phyloP scores from a whole-genome alignment of 1,140 invertebrate genomes.

The Drosophila takahashii region DNA sequence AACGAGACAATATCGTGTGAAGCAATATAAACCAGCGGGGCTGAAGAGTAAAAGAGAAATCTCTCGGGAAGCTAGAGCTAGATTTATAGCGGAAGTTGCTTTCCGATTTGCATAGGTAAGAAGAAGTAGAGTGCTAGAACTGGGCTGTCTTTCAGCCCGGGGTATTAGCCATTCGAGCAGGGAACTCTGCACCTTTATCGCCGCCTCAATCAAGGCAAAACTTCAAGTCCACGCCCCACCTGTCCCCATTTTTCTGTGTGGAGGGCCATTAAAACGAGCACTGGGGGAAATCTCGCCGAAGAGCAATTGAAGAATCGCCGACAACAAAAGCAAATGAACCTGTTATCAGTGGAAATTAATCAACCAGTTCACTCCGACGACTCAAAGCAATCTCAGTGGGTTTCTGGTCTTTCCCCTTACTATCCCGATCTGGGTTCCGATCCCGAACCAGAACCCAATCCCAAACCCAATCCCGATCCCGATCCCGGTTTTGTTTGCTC shows the following conservation, averaged over 20 bases:
- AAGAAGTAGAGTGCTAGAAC: not conserved
- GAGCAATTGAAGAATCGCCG: slow-evolving; percentile 77
- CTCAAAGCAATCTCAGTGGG: slow-evolving; percentile 30
- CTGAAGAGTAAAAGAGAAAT: slow-evolving; percentile 6
- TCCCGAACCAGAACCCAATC: slow-evolving; percentile 20
- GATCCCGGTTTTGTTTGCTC: slow-evolving; percentile 65
- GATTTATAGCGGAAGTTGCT: slow-evolving; percentile 52
- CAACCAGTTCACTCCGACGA: slow-evolving; percentile 55
- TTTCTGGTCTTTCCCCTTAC: slow-evolving; percentile 3
- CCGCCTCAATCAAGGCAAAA: slow-evolving; percentile 33
- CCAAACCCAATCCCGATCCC: slow-evolving; percentile 25
- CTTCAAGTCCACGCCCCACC: slow-evolving; percentile 24
- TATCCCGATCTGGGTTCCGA: slow-evolving; percentile 1
- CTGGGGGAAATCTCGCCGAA: slow-evolving; percentile 46
- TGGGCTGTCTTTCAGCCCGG: not conserved
- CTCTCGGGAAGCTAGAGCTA: slow-evolving; percentile 13
- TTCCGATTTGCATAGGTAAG: slow-evolving; percentile 42
- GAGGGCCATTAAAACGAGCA: slow-evolving; percentile 43
- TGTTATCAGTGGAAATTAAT: slow-evolving; percentile 84
- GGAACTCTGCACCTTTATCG: slow-evolving; percentile 23
- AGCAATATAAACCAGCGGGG: slow-evolving; percentile 50
- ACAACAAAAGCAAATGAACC: slow-evolving; percentile 83
- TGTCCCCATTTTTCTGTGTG: slow-evolving; percentile 23
- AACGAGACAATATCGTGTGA: slow-evolving; percentile 74
- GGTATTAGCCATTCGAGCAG: slow-evolving; percentile 37